Base-by-base conservation (phyloP, 2,888 invertebrate species). In the Deilephila porcellus region DNA sequence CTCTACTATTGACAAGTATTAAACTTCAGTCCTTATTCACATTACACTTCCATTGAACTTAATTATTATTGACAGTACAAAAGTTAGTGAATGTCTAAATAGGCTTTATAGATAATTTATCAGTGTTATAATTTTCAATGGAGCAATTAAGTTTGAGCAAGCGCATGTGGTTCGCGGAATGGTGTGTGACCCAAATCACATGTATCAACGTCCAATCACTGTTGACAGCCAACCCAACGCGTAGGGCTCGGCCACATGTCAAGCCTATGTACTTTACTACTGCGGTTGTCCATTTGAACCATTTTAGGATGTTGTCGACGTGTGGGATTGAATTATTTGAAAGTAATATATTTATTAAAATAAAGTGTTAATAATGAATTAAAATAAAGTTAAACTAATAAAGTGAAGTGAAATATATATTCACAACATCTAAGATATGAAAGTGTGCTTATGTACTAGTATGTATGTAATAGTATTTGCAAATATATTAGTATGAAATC, bases 131-230 rank as follows among this genome's bases (percentile, higher is more conserved):
- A 52, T 67, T 67, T 67, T 67, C 67, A 67, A 67, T 67, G 52
- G 67, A 67, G 67, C 67, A 67, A 67, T 67, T 67, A 67, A 67
- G 67, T 67, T 67, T 45, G 7, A 64, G 59, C 60, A 37, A 52
- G 20, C 64, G 29, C 32, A 60, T 73, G 75, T 73, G 60, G 74
- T 70, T 56, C 72, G 29, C 14, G 20, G 71, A 71, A 71, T 60
- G 60, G 74, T 74, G 77, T 76, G 60, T 76, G 82, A 78, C 80
- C 81, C 79, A 77, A 70, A 79, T 81, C 74, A 70, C 62, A 77
- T 79, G 78, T 80, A 79, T 79, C 79, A 79, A 71, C 72, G 63
- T 63, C 76, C 77, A 79, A 75, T 73, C 73, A 70, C 73, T 60
- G 73, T 75, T 73, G 73, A 79, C 79, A 75, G 76, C 76, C 73